Conservation (phyloP, 2,888 invertebrate genomes). For the Drosophila kokeensis region DNA sequence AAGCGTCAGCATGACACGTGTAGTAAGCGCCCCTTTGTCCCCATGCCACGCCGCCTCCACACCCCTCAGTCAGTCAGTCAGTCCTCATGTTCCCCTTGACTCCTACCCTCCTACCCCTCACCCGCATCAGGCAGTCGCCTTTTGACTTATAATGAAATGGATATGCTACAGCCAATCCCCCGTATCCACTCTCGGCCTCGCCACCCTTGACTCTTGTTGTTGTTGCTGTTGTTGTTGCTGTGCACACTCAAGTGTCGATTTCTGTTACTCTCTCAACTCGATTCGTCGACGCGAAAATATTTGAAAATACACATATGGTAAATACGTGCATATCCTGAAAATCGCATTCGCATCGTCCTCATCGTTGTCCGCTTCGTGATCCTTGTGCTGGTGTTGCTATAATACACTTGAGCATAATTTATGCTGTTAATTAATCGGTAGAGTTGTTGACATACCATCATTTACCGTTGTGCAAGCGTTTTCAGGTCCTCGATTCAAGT, state of each 20-base stretch:
- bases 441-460: constrained; percentile 44
- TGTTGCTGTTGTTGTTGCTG: constrained; percentile 13
- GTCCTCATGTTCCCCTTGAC: not conserved
- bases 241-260: constrained; percentile 67
- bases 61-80: not conserved
- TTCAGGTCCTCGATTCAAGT: constrained; percentile 10
- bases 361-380: not conserved
- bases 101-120: constrained; percentile 9
- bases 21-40: constrained; percentile 39
- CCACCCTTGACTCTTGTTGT: constrained; percentile 8
- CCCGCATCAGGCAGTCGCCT: constrained; percentile 60
- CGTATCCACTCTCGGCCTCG: not conserved
- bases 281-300: constrained; percentile 54
- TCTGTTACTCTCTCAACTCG: constrained; percentile 56
- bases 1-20: constrained; percentile 74
- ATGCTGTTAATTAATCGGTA: constrained; percentile 77
- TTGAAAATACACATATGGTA: constrained; percentile 54
- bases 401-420: constrained; percentile 81
- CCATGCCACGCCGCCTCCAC: not conserved
- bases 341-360: constrained; percentile 14
- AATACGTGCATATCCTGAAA: constrained; percentile 44
- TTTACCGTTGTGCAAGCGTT: constrained; percentile 43
- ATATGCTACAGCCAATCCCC: constrained; percentile 56
- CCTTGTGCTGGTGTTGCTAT: constrained; percentile 59
- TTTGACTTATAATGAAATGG: constrained; percentile 81